Evolutionary conservation across 64 coral and sea anemone species (phyloP).

Genomic region (Montipora sp.): DNA sequence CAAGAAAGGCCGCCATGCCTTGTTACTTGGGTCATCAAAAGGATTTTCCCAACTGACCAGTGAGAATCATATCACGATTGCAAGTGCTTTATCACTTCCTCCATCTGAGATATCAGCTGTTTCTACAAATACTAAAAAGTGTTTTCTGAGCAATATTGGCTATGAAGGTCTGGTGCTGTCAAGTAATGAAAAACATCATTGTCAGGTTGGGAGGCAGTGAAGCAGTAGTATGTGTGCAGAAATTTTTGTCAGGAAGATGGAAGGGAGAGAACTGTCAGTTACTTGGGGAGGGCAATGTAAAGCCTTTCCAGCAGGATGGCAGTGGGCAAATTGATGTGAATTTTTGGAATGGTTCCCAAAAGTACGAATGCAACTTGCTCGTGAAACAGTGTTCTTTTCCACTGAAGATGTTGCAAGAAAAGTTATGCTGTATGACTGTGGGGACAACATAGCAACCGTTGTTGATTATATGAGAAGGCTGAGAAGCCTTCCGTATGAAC

Average conservation of each 20-base stretch:
- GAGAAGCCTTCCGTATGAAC: slow-evolving; percentile 33
- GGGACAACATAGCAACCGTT: slow-evolving; percentile 33
- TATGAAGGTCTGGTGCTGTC: slow-evolving; percentile 56
- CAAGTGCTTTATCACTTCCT: slow-evolving; percentile 24
- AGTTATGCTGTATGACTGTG: slow-evolving; percentile 57
- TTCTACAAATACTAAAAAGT: slow-evolving; percentile 36
- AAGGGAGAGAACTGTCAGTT: slow-evolving; percentile 11
- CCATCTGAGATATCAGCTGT: slow-evolving; percentile 36
- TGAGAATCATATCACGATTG: slow-evolving; percentile 25
- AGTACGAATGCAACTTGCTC: slow-evolving; percentile 28
- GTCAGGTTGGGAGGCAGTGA: slow-evolving; percentile 14
- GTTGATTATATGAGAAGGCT: slow-evolving; percentile 63
- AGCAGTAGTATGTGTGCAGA: slow-evolving; percentile 20
- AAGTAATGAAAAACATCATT: slow-evolving; percentile 64
- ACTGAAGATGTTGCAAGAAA: slow-evolving; percentile 31
- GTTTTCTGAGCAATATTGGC: slow-evolving; percentile 69
- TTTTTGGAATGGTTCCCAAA: slow-evolving; percentile 54
- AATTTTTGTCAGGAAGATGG: slow-evolving; percentile 39
- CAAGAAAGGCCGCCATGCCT: background rate
- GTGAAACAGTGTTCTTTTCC: slow-evolving; percentile 40
- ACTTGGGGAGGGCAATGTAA: slow-evolving; percentile 52
- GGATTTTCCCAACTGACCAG: slow-evolving; percentile 43
- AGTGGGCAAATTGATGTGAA: slow-evolving; percentile 52
- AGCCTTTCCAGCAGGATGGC: slow-evolving; percentile 36
- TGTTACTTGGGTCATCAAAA: slow-evolving; percentile 54